A percentile compares a stretch with the other conserved stretches of the same genome.
Evolutionary conservation across 2,888 invertebrate genomes (phyloP).

Genomic region (Macaria liturata): DNA sequence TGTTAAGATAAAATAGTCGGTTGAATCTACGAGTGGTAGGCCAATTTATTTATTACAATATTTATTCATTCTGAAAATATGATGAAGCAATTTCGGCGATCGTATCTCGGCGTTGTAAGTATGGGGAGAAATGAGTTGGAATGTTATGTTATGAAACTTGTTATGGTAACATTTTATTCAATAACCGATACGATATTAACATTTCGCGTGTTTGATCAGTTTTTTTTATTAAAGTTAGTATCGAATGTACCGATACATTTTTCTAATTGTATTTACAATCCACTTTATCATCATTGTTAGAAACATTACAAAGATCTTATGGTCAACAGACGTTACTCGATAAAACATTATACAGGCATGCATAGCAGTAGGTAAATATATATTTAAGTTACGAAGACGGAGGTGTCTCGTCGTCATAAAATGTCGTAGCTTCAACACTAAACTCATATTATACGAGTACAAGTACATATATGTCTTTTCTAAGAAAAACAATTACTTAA

Average conservation of each 20-base stretch:
- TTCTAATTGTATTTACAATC: too few relatives aligned
- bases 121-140: slow-evolving; percentile 25
- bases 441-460: slow-evolving; percentile 13
- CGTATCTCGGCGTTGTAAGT: slow-evolving; percentile 33
- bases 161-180: slow-evolving; percentile 15
- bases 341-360: too few relatives aligned
- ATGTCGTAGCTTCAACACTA: slow-evolving; percentile 11
- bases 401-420: slow-evolving; percentile 38
- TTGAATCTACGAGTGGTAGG: slow-evolving; percentile 44
- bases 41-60: slow-evolving; percentile 50
- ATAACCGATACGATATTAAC: neutral
- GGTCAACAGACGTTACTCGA: neutral
- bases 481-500: slow-evolving; percentile 26
- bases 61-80: slow-evolving; percentile 36
- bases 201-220: too few relatives aligned
- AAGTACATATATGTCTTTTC: slow-evolving; percentile 22
- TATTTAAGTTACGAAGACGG: slow-evolving; percentile 24
- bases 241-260: too few relatives aligned
- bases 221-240: too few relatives aligned
- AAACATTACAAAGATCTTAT: neutral
- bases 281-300: too few relatives aligned
- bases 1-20: slow-evolving; percentile 53
- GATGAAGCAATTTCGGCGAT: slow-evolving; percentile 37
- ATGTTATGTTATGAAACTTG: slow-evolving; percentile 23
- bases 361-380: neutral